phyloP scores from a whole-genome alignment of 2,113 vertebrate genomes.

The Tenrec ecaudatus region DNA sequence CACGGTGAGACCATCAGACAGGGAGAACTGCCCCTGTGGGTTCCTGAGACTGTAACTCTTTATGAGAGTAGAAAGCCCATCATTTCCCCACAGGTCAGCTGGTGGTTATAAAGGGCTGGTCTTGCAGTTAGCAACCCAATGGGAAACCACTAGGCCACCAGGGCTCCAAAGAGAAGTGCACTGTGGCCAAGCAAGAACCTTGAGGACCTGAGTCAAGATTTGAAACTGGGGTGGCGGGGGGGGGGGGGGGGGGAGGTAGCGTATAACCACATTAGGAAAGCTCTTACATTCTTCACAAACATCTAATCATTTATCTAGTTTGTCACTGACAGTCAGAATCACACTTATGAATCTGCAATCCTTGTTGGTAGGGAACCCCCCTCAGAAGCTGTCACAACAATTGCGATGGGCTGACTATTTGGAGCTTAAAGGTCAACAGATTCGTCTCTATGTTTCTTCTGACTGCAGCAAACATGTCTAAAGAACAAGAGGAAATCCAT shows the following conservation, averaged over 20 bases:
- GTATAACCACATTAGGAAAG: background rate
- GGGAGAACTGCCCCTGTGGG: too few species aligned
- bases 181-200: background rate
- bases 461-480: conserved; percentile 16
- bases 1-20: too few species aligned
- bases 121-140: too few species aligned
- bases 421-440: conserved; percentile 41
- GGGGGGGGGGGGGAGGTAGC: background rate
- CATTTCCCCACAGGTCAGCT: too few species aligned
- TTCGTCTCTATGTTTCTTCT: conserved; percentile 52
- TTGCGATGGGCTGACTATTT: conserved; percentile 53
- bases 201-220: background rate
- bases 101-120: too few species aligned
- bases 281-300: background rate
- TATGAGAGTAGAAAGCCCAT: too few species aligned
- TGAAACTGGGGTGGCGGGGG: background rate
- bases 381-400: conserved; percentile 45
- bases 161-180: background rate
- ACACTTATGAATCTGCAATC: conserved; percentile 19
- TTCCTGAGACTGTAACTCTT: too few species aligned
- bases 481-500: conserved; percentile 14
- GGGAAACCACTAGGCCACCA: too few species aligned
- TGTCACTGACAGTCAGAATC: conserved; percentile 55
- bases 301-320: conserved; percentile 14
- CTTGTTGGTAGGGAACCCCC: conserved; percentile 30